Percentiles rank a stretch among this genome's conserved stretches.
Conservation (phyloP, 2,113 vertebrate species). For the Thryonomys swinderianus region DNA sequence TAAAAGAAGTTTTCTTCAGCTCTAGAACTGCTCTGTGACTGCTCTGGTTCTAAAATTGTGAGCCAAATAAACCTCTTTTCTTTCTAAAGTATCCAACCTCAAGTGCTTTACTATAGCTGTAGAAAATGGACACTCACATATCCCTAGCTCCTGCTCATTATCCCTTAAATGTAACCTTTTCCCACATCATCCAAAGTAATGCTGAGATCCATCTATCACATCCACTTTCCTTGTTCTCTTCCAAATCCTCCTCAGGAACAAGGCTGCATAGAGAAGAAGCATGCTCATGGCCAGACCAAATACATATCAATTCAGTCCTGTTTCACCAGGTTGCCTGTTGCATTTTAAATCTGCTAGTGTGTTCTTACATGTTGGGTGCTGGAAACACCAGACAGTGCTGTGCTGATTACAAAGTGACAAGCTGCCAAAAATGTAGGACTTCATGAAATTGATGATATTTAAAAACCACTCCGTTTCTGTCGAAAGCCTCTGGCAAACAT, state of each 20-base stretch:
- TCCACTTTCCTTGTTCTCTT: background rate
- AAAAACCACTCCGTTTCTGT: background rate
- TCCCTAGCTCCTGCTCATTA: background rate
- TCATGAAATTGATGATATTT: background rate
- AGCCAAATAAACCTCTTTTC: background rate
- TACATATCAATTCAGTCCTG: background rate
- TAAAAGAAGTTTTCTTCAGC: background rate
- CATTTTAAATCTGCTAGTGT: background rate
- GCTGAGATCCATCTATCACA: background rate
- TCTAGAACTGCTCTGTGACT: background rate
- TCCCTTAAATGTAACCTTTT: background rate
- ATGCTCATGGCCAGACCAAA: no score
- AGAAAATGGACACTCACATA: background rate
- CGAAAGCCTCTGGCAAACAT: background rate
- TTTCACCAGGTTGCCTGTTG: no score
- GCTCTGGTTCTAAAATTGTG: background rate
- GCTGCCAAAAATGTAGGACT: background rate
- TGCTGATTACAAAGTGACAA: background rate
- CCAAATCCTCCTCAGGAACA: background rate
- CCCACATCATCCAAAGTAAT: background rate
- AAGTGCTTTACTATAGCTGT: background rate
- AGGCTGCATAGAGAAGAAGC: background rate
- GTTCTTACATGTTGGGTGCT: background rate
- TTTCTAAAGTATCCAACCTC: background rate
- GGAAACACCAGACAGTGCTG: background rate